Evolutionary conservation across 1,140 invertebrate species (phyloP), one percentile per base, ranked within the genome.

Genomic region (Trigoniulus corallinus): DNA sequence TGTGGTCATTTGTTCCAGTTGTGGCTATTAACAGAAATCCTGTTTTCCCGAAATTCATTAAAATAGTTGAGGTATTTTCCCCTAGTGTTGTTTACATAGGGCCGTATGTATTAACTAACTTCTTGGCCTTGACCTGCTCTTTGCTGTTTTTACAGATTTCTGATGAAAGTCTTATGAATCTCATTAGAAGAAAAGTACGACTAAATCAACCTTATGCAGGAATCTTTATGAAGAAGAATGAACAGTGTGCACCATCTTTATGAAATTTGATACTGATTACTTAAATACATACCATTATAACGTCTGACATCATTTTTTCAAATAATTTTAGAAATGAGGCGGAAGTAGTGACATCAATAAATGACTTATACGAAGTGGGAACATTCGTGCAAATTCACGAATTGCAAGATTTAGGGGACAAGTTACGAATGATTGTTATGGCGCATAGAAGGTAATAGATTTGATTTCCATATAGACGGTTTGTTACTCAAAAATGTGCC

Each of bases 371-470:
- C 66, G 66, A 77, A 40, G 74, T 98, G 22, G 96, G 96, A 26
- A 88, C 93, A 10, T 99, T 99, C 74, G 94, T 88, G 25, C 89
- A 98, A 68, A 98, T 99, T 59, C 84, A 92, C 61, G 94, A 98
- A 70, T 77, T 98, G 64, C 89, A 96, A 65, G 93, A 98, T 66
- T 72, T 95, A 58, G 92, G 91, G 18, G 84, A 92, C 64, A 83
- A 84, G 64, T 62, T 98, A 45, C 73, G 88, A 50, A 75, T 98
- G 58, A 87, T 97, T 49, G 84, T 97, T 3, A 88, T 93, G 78
- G 89, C 88, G 0, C 89, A 97, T 65, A 72, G 93, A 53, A 75
- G 92, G 63, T 66, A 58, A 54, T n/a, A n/a, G n/a, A n/a, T n/a
- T n/a, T n/a, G n/a, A n/a, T 20, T 44, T 7, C 24, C 24, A 44